Base-by-base conservation (phyloP, 1,140 invertebrate genomes). In the Hesperophylax magnus region DNA sequence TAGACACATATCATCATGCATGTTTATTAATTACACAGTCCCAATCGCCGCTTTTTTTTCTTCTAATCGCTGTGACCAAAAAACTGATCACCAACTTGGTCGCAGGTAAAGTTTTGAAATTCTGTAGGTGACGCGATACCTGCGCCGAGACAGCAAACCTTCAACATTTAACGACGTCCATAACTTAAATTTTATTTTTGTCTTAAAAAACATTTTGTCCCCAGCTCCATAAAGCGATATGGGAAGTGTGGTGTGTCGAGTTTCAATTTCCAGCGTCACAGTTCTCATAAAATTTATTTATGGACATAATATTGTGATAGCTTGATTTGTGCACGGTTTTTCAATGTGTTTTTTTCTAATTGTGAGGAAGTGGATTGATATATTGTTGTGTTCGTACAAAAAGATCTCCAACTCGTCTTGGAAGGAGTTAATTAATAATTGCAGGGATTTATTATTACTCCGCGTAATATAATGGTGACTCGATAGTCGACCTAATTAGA, bases 171-270 rank as follows among this genome's bases (percentile, higher is more conserved):
- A 71, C 67, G 67, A 71, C 39, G n/a, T 18, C n/a, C 67, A 71
- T 71, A 71, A 71, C 3, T 71, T 71, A 71, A 52, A 71, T 9
- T 18, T 47, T 71, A 71, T 71, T 71, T 71, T 71, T 71, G n/a
- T 71, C 67, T 71, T 71, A 71, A 47, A 71, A n/a, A 52, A 71
- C 39, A 34, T 31, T 53, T 71, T 53, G 67, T 71, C 67, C 67
- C 67, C 9, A 53, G 22, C 67, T 52, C 39, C 39, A 71, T 24
- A 52, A 39, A 18, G 67, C 34, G 63, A 11, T 71, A 67, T 65
- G 15, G 34, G 39, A 52, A 71, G 67, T 39, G 39, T 67, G 63
- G 63, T 67, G 63, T 67, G 63, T 67, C 34, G 39, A 71, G 67
- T 71, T 53, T 71, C 39, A 52, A 52, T 71, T 52, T 53, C 39